Evolutionary conservation across 2,888 invertebrate genomes (phyloP).

Genomic region (Aspidiotus rigidus): DNA sequence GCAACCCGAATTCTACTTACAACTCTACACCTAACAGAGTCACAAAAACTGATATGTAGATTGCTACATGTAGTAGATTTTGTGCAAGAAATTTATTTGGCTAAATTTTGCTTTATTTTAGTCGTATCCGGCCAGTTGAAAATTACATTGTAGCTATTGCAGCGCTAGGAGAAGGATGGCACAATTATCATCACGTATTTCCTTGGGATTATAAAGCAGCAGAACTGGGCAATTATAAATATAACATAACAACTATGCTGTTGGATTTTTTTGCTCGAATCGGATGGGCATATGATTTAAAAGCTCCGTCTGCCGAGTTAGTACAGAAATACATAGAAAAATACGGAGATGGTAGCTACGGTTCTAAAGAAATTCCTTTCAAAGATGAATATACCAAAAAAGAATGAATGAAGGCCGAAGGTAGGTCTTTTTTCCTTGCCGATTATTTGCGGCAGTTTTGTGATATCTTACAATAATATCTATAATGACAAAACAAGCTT

Average conservation of each 20-base stretch:
- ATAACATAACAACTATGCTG: conserved; percentile 41
- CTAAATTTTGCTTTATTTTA: conserved; percentile 41
- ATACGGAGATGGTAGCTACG: conserved; percentile 48
- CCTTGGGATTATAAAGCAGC: conserved; percentile 74
- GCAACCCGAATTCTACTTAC: too few relatives aligned
- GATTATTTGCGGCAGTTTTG: neutral
- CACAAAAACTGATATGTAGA: too few relatives aligned
- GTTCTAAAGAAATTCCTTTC: neutral
- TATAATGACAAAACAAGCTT: neutral
- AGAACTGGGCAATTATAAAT: conserved; percentile 58
- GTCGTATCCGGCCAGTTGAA: conserved; percentile 68
- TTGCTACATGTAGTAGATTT: too few relatives aligned
- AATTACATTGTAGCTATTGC: conserved; percentile 62
- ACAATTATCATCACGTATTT: conserved; percentile 82
- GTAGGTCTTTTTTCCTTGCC: neutral
- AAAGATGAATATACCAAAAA: too few relatives aligned
- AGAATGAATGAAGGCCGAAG: neutral
- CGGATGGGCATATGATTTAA: conserved; percentile 27
- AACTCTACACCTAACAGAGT: too few relatives aligned
- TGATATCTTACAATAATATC: neutral
- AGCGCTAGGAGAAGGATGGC: conserved; percentile 62
- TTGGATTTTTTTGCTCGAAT: conserved; percentile 37
- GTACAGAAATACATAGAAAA: conserved; percentile 45
- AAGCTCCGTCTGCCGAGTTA: conserved; percentile 23
- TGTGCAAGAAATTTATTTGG: neutral